A percentile compares a stretch with the other conserved stretches of the same genome.
These are phyloP conservation scores for Ptychodera flava DNA, from an alignment of 35 echinoderm and acorn worm genomes.

Conservation along the genomic window DNA sequence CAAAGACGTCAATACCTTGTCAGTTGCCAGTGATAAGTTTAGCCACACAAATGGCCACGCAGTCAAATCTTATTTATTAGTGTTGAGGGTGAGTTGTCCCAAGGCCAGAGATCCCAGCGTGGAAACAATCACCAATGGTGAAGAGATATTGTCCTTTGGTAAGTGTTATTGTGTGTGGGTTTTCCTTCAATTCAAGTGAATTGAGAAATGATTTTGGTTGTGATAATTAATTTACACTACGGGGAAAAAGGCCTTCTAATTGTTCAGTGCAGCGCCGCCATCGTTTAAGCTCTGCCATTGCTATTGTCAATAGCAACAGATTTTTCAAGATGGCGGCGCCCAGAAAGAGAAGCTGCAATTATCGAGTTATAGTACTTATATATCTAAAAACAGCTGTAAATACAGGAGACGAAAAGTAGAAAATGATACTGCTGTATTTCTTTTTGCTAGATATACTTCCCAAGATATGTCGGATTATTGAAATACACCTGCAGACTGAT, in stretches of 20 bases:
- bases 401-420: too few species aligned
- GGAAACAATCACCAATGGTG: not conserved
- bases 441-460: too few species aligned
- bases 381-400: not conserved
- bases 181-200: too few species aligned
- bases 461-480: too few species aligned
- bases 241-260: not conserved
- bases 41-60: conserved; percentile 76
- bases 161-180: too few species aligned
- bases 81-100: conserved; percentile 57
- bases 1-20: conserved; percentile 17
- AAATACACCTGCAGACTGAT: too few species aligned
- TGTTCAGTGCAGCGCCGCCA: too few species aligned
- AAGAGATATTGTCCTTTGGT: not conserved
- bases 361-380: not conserved
- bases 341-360: too few species aligned
- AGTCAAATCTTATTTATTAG: conserved; percentile 67
- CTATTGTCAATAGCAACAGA: too few species aligned
- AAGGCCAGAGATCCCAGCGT: not conserved
- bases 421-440: too few species aligned
- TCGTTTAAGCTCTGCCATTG: too few species aligned
- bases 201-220: not conserved
- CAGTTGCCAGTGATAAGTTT: conserved; percentile 51
- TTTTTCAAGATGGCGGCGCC: too few species aligned
- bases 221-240: not conserved